Evolutionary conservation across 1,140 invertebrate species (phyloP).

Genomic region (Philopotamus ludificatus): DNA sequence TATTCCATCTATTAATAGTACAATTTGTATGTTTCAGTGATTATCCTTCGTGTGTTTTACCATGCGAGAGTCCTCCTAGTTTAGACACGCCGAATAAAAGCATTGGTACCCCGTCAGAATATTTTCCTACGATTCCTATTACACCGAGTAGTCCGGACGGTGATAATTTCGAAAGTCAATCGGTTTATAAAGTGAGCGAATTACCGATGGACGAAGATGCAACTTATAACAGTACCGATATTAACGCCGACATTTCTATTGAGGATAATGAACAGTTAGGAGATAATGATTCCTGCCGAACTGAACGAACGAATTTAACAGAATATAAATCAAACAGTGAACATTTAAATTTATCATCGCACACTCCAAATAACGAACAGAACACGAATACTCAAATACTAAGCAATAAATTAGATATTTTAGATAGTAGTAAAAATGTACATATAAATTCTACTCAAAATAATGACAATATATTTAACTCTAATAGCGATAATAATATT

Average conservation of each 20-base stretch:
- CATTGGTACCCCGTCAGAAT: conserved; percentile 33
- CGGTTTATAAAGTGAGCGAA: too few relatives aligned
- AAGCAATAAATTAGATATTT: conserved; percentile 17
- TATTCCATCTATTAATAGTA: too few relatives aligned
- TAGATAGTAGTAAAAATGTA: conserved; percentile 15
- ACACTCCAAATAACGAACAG: neutral
- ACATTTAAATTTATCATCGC: neutral
- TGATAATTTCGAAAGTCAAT: conserved; percentile 14
- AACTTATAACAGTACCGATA: neutral
- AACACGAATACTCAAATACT: neutral
- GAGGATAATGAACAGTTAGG: neutral
- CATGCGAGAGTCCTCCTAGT: conserved; percentile 28
- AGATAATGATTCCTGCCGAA: neutral
- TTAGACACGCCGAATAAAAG: conserved; percentile 37
- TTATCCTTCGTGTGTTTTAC: conserved; percentile 7
- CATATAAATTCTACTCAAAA: conserved; percentile 12
- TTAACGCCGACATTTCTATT: neutral
- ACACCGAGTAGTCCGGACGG: conserved; percentile 34
- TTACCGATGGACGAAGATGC: neutral
- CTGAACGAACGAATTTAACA: neutral
- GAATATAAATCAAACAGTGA: neutral
- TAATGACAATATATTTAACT: conserved; percentile 12
- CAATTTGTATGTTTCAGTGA: conserved; percentile 17
- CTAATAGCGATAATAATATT: neutral
- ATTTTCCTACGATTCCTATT: conserved; percentile 31